Evolutionary conservation across 2,113 vertebrate species (phyloP), one percentile per base, ranked within the genome.

Genomic region (Dunckerocampus dactyliophorus): DNA sequence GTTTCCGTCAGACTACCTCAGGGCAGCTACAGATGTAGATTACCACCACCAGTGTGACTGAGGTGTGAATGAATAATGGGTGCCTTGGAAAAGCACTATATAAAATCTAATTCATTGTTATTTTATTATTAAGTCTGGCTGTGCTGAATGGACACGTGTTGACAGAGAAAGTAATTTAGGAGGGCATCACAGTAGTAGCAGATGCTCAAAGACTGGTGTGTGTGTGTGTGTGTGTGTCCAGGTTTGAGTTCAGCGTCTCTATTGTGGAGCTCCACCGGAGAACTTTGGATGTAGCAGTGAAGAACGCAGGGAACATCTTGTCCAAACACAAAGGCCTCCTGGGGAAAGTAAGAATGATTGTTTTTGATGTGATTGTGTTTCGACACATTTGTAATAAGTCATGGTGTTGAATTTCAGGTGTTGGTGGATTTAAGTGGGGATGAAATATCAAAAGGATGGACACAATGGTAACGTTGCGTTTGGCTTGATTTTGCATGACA

Each of bases 251-350:
- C 69, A 96, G 89, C 57, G 94, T 98, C 19, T 94, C 95, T 0
- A 81, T 92, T 24, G 92, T 95, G 47, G 96, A 98, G 71, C 92
- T 97, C 31, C 92, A 95, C 76, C 92, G 93, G 75, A 94, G 96
- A 75, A 96, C 92, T 6, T 82, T 99, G 79, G 97, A 99, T 62
- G 92, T 98, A 49, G 94, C 97, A 0, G 97, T 99, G 69, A 99
- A 99, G 85, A 98, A 98, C 71, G 93, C 94, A 28, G 94, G 96
- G 1, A 95, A 94, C 61, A 92, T 99, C 77, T 80, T 98, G 80
- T 97, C 94, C 83, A 97, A 96, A 94, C 94, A 96, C 82, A 98
- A 94, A 92, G 96, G 96, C 46, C 93, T 98, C 17, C 88, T 99
- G 72, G 97, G 97, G 85, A 98, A 98, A 89, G 97, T 97, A 79